phyloP scores from a whole-genome alignment of 2,888 invertebrate genomes.

The Drosophila meridionalis region DNA sequence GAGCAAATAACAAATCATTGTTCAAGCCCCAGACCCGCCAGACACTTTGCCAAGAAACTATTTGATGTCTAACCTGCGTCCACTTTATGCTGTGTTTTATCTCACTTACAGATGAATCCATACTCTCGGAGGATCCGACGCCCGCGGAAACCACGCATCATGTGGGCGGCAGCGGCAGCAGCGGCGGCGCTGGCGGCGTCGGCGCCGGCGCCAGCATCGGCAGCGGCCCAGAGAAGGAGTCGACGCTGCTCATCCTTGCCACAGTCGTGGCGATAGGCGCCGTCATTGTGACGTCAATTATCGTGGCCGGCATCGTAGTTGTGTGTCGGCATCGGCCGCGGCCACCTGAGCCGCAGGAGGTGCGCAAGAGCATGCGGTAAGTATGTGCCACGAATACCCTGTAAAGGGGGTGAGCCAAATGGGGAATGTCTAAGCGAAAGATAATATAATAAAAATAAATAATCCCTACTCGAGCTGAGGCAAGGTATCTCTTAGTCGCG shows the following conservation, averaged over 20 bases:
- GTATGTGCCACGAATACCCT: conserved; percentile 48
- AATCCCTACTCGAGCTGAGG: background rate
- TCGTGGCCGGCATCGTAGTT: conserved; percentile 85
- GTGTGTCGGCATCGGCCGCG: conserved; percentile 85
- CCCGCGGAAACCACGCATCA: conserved; percentile 86
- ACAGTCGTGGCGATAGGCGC: conserved; percentile 85
- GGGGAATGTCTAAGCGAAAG: background rate
- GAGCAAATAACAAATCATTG: conserved; percentile 80
- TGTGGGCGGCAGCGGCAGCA: conserved; percentile 67
- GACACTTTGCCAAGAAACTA: background rate
- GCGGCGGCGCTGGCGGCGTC: conserved; percentile 56
- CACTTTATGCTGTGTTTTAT: conserved; percentile 19
- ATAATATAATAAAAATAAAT: too few species aligned
- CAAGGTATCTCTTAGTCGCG: conserved; percentile 3
- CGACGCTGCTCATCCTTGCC: conserved; percentile 85
- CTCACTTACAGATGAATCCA: conserved; percentile 83
- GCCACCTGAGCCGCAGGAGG: conserved; percentile 86
- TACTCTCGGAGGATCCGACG: conserved; percentile 85
- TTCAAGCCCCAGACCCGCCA: background rate
- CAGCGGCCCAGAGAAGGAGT: conserved; percentile 83
- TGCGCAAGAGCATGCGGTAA: conserved; percentile 85
- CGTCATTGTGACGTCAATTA: conserved; percentile 85
- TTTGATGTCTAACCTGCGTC: conserved; percentile 40
- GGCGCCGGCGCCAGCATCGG: conserved; percentile 78
- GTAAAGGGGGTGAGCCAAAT: background rate